phyloP scores from a whole-genome alignment of 2,797 vertebrate genomes.

The Catharus ustulatus region DNA sequence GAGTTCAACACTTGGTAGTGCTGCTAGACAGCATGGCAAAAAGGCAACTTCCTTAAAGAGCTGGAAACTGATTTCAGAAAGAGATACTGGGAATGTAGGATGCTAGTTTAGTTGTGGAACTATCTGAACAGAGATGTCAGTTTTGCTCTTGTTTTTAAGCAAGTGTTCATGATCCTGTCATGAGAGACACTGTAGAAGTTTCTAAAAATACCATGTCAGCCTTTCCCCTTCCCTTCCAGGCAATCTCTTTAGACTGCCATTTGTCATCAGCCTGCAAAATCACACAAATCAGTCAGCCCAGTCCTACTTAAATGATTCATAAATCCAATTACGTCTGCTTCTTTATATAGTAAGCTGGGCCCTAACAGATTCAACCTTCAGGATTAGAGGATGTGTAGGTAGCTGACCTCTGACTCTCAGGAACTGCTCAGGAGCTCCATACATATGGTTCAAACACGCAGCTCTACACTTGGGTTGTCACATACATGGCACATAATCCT shows the following conservation, averaged over 20 bases:
- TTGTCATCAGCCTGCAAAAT: slow-evolving; percentile 59
- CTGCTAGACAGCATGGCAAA: neutral
- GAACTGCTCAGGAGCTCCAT: neutral
- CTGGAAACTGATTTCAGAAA: neutral
- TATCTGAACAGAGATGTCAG: neutral
- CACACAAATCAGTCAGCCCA: slow-evolving; percentile 42
- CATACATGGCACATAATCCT: neutral
- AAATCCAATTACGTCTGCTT: slow-evolving; percentile 14
- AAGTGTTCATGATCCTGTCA: slow-evolving; percentile 11
- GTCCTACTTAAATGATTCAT: slow-evolving; percentile 54
- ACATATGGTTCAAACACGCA: neutral
- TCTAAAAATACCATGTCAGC: slow-evolving; percentile 34
- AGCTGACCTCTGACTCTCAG: slow-evolving; percentile 13
- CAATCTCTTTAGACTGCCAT: slow-evolving; percentile 50
- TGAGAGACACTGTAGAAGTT: slow-evolving; percentile 16
- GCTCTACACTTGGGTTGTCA: neutral
- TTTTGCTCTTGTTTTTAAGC: slow-evolving; percentile 28
- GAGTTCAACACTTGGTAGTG: neutral
- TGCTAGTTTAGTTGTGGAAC: neutral
- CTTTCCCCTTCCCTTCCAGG: neutral
- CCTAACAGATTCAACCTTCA: slow-evolving; percentile 34
- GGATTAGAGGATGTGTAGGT: slow-evolving; percentile 40
- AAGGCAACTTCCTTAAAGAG: neutral
- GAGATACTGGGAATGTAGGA: neutral
- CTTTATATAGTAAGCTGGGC: slow-evolving; percentile 38